Evolutionary conservation across 92 coral and sea anemone genomes (phyloP).

Genomic region (Scolanthus callimorphus): DNA sequence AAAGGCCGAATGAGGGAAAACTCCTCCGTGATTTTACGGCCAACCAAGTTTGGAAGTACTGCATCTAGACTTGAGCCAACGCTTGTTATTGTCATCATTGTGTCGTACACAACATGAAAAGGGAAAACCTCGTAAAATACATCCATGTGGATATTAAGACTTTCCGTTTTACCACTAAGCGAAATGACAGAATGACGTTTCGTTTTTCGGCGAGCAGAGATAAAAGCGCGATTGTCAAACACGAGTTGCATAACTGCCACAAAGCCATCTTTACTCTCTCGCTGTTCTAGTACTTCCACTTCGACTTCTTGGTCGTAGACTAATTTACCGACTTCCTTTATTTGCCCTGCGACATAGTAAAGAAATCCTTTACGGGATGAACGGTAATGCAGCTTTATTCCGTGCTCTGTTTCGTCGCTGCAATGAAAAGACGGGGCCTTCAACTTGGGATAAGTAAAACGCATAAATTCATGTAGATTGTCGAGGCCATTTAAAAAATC

Average conservation of each 20-base stretch:
- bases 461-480: conserved; percentile 75
- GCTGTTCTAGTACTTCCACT: conserved; percentile 59
- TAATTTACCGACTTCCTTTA: conserved; percentile 71
- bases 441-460: conserved; percentile 76
- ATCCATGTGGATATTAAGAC: conserved; percentile 69
- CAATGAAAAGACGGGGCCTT: conserved; percentile 84
- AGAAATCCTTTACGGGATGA: conserved; percentile 77
- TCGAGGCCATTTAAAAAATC: conserved; percentile 84
- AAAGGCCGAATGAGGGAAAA: conserved; percentile 73
- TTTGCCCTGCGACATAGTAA: conserved; percentile 71
- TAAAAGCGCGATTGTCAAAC: conserved; percentile 74
- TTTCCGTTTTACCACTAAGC: conserved; percentile 57
- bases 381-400: conserved; percentile 77
- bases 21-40: conserved; percentile 46
- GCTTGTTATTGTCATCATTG: conserved; percentile 68
- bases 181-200: conserved; percentile 82
- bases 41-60: conserved; percentile 46
- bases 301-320: conserved; percentile 69
- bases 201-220: conserved; percentile 60
- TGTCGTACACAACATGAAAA: conserved; percentile 77
- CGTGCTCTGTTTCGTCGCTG: conserved; percentile 72
- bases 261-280: conserved; percentile 61
- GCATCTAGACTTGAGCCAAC: conserved; percentile 69
- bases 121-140: conserved; percentile 86
- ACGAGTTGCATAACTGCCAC: conserved; percentile 51